These are phyloP conservation scores for Planiliza haematocheilus DNA, from an alignment of 2,113 vertebrate species.

Conservation along the genomic window DNA sequence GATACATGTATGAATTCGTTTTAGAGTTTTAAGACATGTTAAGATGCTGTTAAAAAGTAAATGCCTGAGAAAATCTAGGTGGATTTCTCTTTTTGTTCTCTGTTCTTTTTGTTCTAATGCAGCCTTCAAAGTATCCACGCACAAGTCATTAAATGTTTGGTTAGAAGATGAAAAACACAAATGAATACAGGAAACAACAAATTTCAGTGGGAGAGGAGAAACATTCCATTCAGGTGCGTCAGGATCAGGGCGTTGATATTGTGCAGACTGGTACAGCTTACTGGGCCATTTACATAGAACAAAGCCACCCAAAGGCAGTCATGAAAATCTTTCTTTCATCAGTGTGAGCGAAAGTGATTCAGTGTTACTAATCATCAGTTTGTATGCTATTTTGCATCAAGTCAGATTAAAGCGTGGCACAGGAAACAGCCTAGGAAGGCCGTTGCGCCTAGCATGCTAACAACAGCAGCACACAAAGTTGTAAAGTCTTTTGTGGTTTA, in stretches of 20 bases:
- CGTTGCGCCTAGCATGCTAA: too few relatives aligned
- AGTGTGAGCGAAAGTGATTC: too few relatives aligned
- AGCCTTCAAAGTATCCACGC: too few relatives aligned
- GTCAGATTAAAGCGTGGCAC: background rate
- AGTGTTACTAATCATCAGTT: background rate
- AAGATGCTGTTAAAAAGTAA: too few relatives aligned
- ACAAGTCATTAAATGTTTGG: too few relatives aligned
- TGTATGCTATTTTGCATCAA: background rate
- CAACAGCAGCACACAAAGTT: background rate
- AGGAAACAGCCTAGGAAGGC: background rate
- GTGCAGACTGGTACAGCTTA: too few relatives aligned
- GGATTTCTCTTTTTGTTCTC: too few relatives aligned
- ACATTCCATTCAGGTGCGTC: constrained; percentile 1
- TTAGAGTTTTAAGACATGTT: too few relatives aligned
- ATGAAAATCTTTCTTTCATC: too few relatives aligned
- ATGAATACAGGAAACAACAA: background rate
- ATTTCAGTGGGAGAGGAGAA: background rate
- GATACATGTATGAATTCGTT: too few relatives aligned
- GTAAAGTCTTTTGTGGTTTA: background rate
- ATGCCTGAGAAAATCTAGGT: too few relatives aligned
- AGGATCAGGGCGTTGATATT: background rate
- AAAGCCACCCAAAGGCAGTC: background rate
- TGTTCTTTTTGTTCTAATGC: too few relatives aligned
- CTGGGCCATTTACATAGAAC: background rate
- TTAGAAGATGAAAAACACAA: background rate